Evolutionary conservation across 1,140 invertebrate species (phyloP).

Genomic region (Conus betulinus): DNA sequence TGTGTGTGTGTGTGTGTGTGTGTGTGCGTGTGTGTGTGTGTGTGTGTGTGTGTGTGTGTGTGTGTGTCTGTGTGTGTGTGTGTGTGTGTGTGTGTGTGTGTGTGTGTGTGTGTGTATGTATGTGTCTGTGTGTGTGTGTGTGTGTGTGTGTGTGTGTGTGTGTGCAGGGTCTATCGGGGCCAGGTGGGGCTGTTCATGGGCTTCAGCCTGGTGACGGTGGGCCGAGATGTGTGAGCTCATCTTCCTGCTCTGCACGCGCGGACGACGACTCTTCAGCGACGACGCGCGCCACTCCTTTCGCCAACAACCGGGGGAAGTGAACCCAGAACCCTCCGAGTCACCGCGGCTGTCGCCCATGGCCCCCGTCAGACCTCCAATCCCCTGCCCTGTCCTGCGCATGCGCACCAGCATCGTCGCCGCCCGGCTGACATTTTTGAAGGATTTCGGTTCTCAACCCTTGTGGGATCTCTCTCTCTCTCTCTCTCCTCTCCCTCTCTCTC

Average conservation of each 20-base stretch:
- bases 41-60: neutral
- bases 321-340: too few relatives aligned
- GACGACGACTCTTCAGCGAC: conserved; percentile 31
- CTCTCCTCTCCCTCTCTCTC: neutral
- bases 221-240: conserved; percentile 51
- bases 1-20: neutral
- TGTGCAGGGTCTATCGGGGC: conserved; percentile 48
- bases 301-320: neutral
- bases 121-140: conserved; percentile 3
- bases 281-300: neutral
- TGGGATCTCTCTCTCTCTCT: neutral
- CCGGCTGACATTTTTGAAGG: too few relatives aligned
- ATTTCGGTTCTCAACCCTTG: too few relatives aligned
- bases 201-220: conserved; percentile 48
- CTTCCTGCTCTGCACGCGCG: conserved; percentile 44
- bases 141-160: conserved; percentile 8
- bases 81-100: neutral
- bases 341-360: too few relatives aligned
- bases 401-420: too few relatives aligned
- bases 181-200: conserved; percentile 54
- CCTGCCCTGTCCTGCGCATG: too few relatives aligned
- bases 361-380: too few relatives aligned
- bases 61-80: neutral
- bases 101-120: neutral
- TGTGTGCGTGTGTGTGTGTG: neutral